A percentile compares a stretch with the other conserved stretches of the same genome.
Evolutionary conservation across 2,888 invertebrate genomes (phyloP).

Genomic region (Athrips mouffetella): DNA sequence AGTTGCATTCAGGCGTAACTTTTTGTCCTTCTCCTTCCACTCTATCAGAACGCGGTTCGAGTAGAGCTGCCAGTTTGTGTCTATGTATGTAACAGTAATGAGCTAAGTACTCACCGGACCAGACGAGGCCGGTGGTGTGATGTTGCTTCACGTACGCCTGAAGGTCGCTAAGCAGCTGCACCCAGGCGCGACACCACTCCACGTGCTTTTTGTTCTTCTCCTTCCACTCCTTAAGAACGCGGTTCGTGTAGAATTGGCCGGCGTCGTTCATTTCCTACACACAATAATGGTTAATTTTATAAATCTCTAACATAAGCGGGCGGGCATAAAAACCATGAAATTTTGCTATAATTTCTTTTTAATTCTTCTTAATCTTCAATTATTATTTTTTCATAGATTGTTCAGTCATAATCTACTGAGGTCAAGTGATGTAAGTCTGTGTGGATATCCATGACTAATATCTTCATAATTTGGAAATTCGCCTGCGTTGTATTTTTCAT

Average conservation of each 20-base stretch:
- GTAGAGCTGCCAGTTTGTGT: constrained; percentile 98
- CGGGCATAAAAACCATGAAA: no score
- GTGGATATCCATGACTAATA: no score
- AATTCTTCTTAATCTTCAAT: no score
- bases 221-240: constrained; percentile 98
- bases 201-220: constrained; percentile 95
- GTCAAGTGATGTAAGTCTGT: no score
- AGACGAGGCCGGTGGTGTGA: constrained; percentile 98
- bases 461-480: no score
- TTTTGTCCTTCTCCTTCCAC: constrained; percentile 98
- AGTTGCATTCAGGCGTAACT: no score
- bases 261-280: constrained; percentile 95
- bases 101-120: constrained; percentile 84
- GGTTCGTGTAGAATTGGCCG: constrained; percentile 98
- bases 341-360: no score
- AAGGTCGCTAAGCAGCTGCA: constrained; percentile 89
- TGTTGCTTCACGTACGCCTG: constrained; percentile 95
- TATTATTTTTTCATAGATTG: no score
- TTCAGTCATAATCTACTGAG: no score
- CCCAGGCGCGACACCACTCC: constrained; percentile 97
- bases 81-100: no score
- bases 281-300: neutral
- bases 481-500: no score
- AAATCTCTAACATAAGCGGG: neutral
- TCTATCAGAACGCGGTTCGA: constrained; percentile 98